Evolutionary conservation across 2,797 vertebrate genomes (phyloP), one percentile per base, ranked within the genome.

Genomic region (Hypotaenidia okinawae): DNA sequence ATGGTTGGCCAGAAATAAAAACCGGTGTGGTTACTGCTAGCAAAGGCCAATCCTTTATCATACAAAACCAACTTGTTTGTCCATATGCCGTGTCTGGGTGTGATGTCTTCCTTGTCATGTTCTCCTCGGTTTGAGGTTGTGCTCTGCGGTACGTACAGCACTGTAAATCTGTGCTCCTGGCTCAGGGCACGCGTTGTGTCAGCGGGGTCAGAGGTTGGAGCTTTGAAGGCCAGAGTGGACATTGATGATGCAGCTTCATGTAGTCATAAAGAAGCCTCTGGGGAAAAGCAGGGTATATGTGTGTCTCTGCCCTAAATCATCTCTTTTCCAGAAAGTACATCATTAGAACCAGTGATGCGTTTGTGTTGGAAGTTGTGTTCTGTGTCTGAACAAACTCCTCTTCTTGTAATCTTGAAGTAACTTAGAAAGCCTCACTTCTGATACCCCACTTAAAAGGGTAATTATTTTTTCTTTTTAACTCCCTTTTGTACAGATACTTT

Each of bases 381-480:
- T 63, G 33, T 80, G 76, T 74, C 58, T 89, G 78, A 95, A 55
- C 47, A 90, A 91, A 77, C 23, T 82, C 78, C 35, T 92, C 81
- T 68, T 68, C 35, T 96, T 82, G 35, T n/a, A 80, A n/a, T 72
- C 75, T 95, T 93, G 25, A 84, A 57, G 41, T 87, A n/a, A 74
- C 55, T 88, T 82, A 19, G 67, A 87, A 90, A 83, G 10, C 86
- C 74, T 84, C 21, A 16, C 14, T 95, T 93, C 54, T 91, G 74
- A 85, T 78, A 77, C 9, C 19, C 39, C 41, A 78, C 77, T 90
- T 94, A 62, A 91, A 97, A 84, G 49, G 59, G n/a, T 90, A 92
- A 93, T 93, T 93, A 22, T 80, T 55, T 95, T 89, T 92, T 78
- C 5, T 68, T 83, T 95, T 96, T 91, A 94, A 41, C 15, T 89